Conservation (phyloP, 2,113 vertebrate species). For the Pelusios castaneus region DNA sequence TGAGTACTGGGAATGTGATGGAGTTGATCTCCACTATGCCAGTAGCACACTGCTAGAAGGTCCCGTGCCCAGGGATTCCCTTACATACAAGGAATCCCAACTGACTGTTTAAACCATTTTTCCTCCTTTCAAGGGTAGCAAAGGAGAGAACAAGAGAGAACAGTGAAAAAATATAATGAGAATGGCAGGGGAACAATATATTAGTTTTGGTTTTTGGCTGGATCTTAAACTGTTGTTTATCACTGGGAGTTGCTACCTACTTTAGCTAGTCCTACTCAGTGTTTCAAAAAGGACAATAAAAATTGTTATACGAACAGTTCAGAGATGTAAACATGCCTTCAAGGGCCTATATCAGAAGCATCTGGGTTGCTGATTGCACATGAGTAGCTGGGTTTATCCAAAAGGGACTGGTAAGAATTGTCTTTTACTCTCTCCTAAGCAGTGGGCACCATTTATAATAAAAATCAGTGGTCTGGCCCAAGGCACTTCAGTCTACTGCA, state of each 20-base stretch:
- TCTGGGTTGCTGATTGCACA: neutral
- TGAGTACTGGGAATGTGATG: neutral
- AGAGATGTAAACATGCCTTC: neutral
- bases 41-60: neutral
- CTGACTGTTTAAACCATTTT: neutral
- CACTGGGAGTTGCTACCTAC: neutral
- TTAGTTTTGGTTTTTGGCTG: neutral
- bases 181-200: neutral
- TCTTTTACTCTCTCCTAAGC: neutral
- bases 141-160: neutral
- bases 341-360: neutral
- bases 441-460: neutral
- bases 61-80: neutral
- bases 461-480: neutral
- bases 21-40: neutral
- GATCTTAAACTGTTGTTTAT: neutral
- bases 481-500: neutral
- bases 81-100: neutral
- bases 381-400: neutral
- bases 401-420: neutral
- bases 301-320: neutral
- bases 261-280: neutral
- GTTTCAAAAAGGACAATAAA: neutral
- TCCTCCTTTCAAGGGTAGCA: neutral
- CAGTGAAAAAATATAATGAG: neutral